phyloP scores from a whole-genome alignment of 2,797 vertebrate genomes.

The Oryzias dopingdopingensis region DNA sequence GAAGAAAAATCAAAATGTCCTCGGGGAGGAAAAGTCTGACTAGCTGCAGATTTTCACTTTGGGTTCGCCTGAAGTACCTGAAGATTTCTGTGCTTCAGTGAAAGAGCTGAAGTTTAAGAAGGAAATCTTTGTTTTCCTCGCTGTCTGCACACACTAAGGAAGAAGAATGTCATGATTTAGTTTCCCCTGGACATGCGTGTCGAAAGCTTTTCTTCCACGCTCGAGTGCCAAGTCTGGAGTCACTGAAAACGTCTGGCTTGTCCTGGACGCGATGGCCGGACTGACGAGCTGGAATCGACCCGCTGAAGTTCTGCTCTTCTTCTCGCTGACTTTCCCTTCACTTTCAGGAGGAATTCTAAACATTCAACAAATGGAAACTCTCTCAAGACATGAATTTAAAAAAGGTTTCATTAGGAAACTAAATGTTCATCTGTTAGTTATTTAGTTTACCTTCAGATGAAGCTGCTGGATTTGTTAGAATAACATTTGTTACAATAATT shows the following conservation, averaged over 20 bases:
- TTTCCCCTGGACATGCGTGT: constrained; percentile 41
- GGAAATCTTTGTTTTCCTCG: constrained; percentile 45
- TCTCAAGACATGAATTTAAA: no score
- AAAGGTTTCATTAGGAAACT: no score
- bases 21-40: background rate
- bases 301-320: constrained; percentile 6
- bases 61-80: constrained; percentile 1
- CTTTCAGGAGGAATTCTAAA: constrained; percentile 1
- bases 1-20: background rate
- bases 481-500: no score
- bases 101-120: constrained; percentile 38
- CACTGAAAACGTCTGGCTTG: constrained; percentile 40
- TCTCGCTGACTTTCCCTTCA: constrained; percentile 30
- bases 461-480: no score
- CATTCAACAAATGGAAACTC: no score
- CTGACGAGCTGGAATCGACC: constrained; percentile 11
- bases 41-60: constrained; percentile 13
- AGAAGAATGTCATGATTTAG: constrained; percentile 47
- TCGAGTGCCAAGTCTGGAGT: constrained; percentile 37
- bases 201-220: constrained; percentile 18
- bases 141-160: constrained; percentile 40
- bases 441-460: no score
- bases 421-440: no score
- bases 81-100: constrained; percentile 22
- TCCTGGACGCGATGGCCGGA: constrained; percentile 27